Evolutionary conservation across 2,113 vertebrate genomes (phyloP).

Genomic region (Hypocryptadius cinnamomeus): DNA sequence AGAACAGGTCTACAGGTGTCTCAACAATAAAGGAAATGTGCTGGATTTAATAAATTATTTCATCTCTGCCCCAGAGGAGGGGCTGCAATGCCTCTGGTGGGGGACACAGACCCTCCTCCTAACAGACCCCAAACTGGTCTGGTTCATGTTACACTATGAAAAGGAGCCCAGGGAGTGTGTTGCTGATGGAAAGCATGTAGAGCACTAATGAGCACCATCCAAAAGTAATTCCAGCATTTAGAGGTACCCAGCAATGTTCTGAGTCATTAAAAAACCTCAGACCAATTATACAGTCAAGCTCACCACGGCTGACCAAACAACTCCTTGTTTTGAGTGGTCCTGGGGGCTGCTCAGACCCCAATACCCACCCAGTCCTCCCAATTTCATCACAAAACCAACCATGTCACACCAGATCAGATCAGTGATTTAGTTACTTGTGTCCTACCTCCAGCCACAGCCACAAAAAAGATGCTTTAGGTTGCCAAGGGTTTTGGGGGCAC

Average conservation of each 20-base stretch:
- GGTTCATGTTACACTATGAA: not conserved
- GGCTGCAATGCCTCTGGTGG: not conserved
- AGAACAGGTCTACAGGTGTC: not conserved
- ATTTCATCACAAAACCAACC: not conserved
- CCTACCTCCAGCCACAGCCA: not conserved
- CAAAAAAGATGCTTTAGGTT: not conserved
- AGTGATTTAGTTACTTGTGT: not conserved
- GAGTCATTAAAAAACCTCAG: conserved; percentile 18
- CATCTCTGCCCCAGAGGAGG: not conserved
- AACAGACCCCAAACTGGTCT: not conserved
- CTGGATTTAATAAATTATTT: not conserved
- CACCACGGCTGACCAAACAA: not conserved
- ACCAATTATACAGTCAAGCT: conserved; percentile 3
- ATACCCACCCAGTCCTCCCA: not conserved
- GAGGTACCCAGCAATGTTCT: conserved; percentile 46
- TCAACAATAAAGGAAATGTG: not conserved
- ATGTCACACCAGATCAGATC: not conserved
- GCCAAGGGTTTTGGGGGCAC: not conserved
- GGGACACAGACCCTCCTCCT: not conserved
- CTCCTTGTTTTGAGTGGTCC: not conserved
- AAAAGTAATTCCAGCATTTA: conserved; percentile 8
- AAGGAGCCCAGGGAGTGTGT: not conserved
- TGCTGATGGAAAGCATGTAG: conserved; percentile 39
- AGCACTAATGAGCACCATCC: conserved; percentile 46
- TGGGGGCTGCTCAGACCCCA: not conserved